Evolutionary conservation across 2,797 vertebrate genomes (phyloP).

Genomic region (Oreochromis grahami): DNA sequence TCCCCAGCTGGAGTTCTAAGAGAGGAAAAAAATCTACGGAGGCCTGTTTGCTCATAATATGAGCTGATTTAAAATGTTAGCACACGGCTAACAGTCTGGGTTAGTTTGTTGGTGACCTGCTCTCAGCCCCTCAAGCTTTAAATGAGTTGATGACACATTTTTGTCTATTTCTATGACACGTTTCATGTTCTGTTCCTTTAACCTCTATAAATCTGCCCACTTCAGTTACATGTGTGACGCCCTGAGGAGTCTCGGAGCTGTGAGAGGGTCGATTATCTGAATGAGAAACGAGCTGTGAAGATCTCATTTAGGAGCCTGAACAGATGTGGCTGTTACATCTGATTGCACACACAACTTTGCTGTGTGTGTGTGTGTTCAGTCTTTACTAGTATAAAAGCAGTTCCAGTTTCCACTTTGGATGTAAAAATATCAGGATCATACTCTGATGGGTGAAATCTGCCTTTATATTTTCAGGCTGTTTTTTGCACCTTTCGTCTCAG

Average conservation of each 20-base stretch:
- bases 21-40: background rate
- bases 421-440: background rate
- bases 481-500: background rate
- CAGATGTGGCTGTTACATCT: background rate
- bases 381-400: background rate
- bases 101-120: fast-evolving
- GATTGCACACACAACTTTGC: background rate
- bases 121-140: fast-evolving
- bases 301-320: background rate
- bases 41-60: background rate
- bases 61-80: fast-evolving
- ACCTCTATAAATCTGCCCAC: background rate
- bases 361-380: background rate
- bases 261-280: background rate
- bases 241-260: background rate
- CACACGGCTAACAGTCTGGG: background rate
- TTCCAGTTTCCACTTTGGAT: background rate
- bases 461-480: background rate
- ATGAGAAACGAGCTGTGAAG: conserved; percentile 28
- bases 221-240: fast-evolving
- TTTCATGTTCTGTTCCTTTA: background rate
- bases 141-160: background rate
- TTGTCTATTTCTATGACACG: background rate
- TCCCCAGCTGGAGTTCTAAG: background rate
- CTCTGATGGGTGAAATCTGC: background rate